Base-by-base conservation (phyloP, 2,113 vertebrate species). In the Channa maculata region DNA sequence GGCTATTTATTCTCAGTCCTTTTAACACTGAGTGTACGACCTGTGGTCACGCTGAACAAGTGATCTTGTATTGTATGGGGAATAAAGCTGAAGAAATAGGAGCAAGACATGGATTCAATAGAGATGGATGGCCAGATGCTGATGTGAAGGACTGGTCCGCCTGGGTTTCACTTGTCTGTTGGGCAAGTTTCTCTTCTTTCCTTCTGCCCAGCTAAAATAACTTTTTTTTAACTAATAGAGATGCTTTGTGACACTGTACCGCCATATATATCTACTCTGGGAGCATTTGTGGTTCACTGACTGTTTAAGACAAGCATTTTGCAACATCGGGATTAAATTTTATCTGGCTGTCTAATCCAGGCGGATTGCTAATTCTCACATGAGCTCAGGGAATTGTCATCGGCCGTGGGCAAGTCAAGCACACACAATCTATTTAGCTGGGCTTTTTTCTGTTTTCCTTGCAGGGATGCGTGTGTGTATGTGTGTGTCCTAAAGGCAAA, bases 361-460 rank as follows among this genome's bases (percentile, higher is more conserved):
- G 75, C 78, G 8, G 79, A 82, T 86, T 66, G 65, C 82, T 82
- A 75, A 86, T 83, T 83, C 86, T 89, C 86, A 88, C 71, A 41
- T 73, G 70, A 73, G 83, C 75, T 92, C 77, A 63, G 79, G 65
- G 65, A 89, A 80, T 77, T 82, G 85, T 86, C 83, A 80, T 82
- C 57, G 68, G 80, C 85, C 84, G 45, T 59, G 76, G 85, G 71
- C 88, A 86, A 90, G 73, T 89, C 81, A 69, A 90, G 87, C 86
- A 83, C 78, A 91, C 71, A 74, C 87, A 89, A 92, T 89, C 88
- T 91, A 89, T 90, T 92, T 88, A 89, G 83, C 78, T 61, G 65
- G 77, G 65, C 65, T 86, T 71, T 62, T 73, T 78, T 24, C 61
- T 88, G 78, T 75, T 64, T 46, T 75, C 51, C 72, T 38, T 24